Evolutionary conservation across 2,888 invertebrate species (phyloP), one percentile per base, ranked within the genome.

Genomic region (Torymus auratus): DNA sequence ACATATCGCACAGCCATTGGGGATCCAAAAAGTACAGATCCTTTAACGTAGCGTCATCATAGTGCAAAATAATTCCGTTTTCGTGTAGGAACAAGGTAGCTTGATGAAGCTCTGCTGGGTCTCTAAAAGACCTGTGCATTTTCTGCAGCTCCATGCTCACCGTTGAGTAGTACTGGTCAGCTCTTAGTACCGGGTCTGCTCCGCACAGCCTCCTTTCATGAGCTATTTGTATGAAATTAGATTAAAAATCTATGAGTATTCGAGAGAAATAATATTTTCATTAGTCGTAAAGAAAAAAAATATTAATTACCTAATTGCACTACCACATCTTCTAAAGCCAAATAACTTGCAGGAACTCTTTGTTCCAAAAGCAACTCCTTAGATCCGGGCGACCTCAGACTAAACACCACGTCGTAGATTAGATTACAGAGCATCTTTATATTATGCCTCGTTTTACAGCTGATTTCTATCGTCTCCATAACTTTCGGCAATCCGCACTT

Each of bases 1-100:
- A 91, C 94, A 99, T 96, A 90, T 99, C 99, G 91, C 99, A 99
- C 61, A 99, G 93, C 99, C 99, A 99, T 90, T 99, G 99, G 0
- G 99, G 99, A 91, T 98, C 97, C 64, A 99, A 92, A 91, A 99
- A 99, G 91, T 98, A 99, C 70, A 98, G 93, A 91, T 99, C 98
- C 88, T 97, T 96, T 2, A 98, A 92, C 0, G 97, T 97, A 0
- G 98, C 97, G 90, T 98, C 98, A 86, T 98, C 98, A 87, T 98
- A 98, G 90, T 98, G 98, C 1, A 99, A 93, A 11, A 99, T 92
- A 1, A 99, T 97, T 94, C 97, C 99, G 91, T 99, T 99, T 88
- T 99, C 99, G 89, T 99, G 99, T 0, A 99, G 93, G 91, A 99
- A 99, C 89, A 98, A 94, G 0, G 99, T 98, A 0, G 99, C 99